These are phyloP conservation scores for Saimiri boliviensis DNA, from an alignment of 2,113 vertebrate genomes.

Conservation along the genomic window DNA sequence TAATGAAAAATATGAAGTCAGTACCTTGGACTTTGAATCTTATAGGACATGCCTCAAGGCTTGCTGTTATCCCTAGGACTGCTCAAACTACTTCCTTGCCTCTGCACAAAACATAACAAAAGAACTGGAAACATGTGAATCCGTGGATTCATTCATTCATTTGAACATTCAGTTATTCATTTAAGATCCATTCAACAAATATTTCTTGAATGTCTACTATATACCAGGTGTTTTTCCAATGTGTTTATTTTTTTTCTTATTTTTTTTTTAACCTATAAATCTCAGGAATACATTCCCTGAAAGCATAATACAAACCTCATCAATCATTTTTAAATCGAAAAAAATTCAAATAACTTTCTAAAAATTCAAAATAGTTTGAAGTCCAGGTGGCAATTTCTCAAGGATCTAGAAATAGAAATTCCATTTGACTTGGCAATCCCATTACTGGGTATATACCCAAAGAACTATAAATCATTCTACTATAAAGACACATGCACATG, in stretches of 20 bases:
- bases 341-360: no score
- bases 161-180: not conserved
- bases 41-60: not conserved
- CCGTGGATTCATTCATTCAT: not conserved
- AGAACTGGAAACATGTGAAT: not conserved
- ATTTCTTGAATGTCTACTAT: not conserved
- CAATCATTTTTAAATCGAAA: no score
- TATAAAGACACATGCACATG: no score
- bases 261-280: not conserved
- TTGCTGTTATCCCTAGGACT: not conserved
- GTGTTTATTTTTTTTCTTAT: not conserved
- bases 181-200: not conserved
- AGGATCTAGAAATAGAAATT: no score
- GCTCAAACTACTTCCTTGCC: not conserved
- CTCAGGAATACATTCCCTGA: not conserved
- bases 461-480: no score
- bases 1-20: not conserved
- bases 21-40: not conserved
- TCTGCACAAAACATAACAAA: not conserved
- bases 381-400: no score
- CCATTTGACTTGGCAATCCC: no score
- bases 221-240: not conserved
- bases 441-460: no score
- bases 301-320: not conserved
- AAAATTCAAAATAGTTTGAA: no score